phyloP scores from a whole-genome alignment of 2,888 invertebrate species.

The Caenorhabditis japonica region DNA sequence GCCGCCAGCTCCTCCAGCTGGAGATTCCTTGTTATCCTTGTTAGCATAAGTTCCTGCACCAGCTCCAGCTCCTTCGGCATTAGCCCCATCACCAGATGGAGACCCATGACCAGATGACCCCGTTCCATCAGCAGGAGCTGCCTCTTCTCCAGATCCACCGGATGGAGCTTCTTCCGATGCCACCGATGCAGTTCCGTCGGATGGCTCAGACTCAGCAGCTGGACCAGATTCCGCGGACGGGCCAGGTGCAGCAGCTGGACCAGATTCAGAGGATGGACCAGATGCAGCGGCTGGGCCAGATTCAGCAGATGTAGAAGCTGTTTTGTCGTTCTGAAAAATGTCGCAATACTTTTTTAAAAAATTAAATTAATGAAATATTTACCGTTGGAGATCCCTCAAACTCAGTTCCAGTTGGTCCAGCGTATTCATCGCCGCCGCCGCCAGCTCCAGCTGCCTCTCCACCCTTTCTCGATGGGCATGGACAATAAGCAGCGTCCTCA shows the following conservation, averaged over 20 bases:
- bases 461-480: slow-evolving; percentile 58
- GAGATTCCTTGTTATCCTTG: background rate
- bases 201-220: slow-evolving; percentile 6
- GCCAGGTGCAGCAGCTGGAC: background rate
- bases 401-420: slow-evolving; percentile 28
- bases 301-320: background rate
- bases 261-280: slow-evolving; percentile 32
- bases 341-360: too few species aligned
- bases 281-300: background rate
- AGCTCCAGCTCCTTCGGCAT: slow-evolving; percentile 23
- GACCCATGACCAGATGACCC: background rate
- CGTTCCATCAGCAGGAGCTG: slow-evolving; percentile 11
- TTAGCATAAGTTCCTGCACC: slow-evolving; percentile 6
- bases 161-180: slow-evolving; percentile 11
- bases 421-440: slow-evolving; percentile 22
- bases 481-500: slow-evolving; percentile 62
- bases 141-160: background rate
- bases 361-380: background rate
- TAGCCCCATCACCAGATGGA: slow-evolving; percentile 9
- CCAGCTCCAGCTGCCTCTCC: slow-evolving; percentile 37
- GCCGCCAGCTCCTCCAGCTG: slow-evolving; percentile 15
- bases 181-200: slow-evolving; percentile 7
- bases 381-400: slow-evolving; percentile 36
- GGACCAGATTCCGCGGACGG: background rate
- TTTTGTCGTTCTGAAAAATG: slow-evolving; percentile 3